phyloP scores from a whole-genome alignment of 1,140 invertebrate genomes.

The Hestina assimilis region DNA sequence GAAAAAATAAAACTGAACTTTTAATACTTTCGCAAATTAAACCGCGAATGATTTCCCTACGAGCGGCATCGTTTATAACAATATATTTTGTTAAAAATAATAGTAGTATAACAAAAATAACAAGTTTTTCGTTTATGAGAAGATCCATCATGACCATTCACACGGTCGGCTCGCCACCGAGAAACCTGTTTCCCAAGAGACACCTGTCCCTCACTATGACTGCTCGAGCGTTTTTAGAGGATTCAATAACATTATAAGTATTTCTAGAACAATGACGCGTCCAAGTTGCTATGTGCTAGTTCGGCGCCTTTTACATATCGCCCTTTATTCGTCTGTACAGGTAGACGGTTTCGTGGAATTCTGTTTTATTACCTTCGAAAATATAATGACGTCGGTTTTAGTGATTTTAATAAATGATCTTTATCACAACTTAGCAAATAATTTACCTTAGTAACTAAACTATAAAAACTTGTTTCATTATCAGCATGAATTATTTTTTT shows the following conservation, averaged over 20 bases:
- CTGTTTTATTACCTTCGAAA: background rate
- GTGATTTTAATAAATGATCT: background rate
- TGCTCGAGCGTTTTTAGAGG: conserved; percentile 15
- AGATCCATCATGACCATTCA: conserved; percentile 60
- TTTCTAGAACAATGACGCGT: conserved; percentile 9
- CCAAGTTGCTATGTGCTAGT: conserved; percentile 1
- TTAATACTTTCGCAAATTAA: background rate
- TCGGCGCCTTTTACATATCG: background rate
- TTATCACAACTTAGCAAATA: too few relatives aligned
- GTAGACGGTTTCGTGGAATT: conserved; percentile 6
- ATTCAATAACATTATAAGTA: conserved; percentile 15
- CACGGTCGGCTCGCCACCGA: conserved; percentile 47
- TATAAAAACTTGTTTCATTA: too few relatives aligned
- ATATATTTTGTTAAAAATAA: conserved; percentile 29
- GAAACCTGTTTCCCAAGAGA: conserved; percentile 58
- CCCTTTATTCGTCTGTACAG: background rate
- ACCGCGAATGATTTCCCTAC: background rate
- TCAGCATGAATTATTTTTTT: too few relatives aligned
- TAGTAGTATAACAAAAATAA: conserved; percentile 35
- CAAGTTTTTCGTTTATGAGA: conserved; percentile 57
- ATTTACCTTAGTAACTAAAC: too few relatives aligned
- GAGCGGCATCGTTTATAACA: conserved; percentile 10
- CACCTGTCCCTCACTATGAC: conserved; percentile 30
- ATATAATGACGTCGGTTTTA: background rate
- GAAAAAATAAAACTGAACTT: background rate